Evolutionary conservation across 2,113 vertebrate species (phyloP), one percentile per base, ranked within the genome.

Genomic region (Seriola dumerili): DNA sequence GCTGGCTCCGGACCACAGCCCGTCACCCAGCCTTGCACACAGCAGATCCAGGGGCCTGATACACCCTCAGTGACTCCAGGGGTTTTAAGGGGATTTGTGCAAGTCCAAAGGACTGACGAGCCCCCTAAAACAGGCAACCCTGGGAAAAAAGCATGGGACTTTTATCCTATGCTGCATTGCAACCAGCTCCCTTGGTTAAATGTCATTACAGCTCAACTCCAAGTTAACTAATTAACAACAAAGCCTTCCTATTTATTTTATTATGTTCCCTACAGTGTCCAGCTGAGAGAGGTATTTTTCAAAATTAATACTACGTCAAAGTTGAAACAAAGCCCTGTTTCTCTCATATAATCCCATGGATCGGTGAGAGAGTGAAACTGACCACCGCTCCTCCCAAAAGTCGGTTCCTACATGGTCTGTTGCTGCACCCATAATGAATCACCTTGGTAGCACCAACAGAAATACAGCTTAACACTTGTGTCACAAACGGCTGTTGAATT

Each of bases 11-110:
- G 81, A 91, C 93, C 29, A 58, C 90, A 93, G 89, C 85, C 93
- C 87, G 77, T 91, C 92, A 91, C 91, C 92, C 91, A 93, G 91
- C 77, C 89, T 89, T 85, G 87, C 80, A 93, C 90, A 93, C 83
- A 87, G 88, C 88, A 92, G 93, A 94, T 72, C 52, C 0, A 74
- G 86, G 72, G 81, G 88, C 84, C 94, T 91, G 93, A 93, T 94
- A 94, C 92, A 91, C 83, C 88, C 90, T 61, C 88, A 74, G 57
- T 88, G 92, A 91, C 93, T 93, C 92, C 88, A 89, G 68, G 69
- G 91, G 73, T 88, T 93, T 91, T 86, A 90, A 88, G 64, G 85
- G 92, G 93, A 92, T 92, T 91, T 93, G 86, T 86, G 90, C 13
- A n/a, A 82, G 75, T 83, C 79, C 66, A 75, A 81, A 87, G 67